Evolutionary conservation across 2,113 vertebrate species (phyloP), one percentile per base, ranked within the genome.

Genomic region (Phrynosoma platyrhinos): DNA sequence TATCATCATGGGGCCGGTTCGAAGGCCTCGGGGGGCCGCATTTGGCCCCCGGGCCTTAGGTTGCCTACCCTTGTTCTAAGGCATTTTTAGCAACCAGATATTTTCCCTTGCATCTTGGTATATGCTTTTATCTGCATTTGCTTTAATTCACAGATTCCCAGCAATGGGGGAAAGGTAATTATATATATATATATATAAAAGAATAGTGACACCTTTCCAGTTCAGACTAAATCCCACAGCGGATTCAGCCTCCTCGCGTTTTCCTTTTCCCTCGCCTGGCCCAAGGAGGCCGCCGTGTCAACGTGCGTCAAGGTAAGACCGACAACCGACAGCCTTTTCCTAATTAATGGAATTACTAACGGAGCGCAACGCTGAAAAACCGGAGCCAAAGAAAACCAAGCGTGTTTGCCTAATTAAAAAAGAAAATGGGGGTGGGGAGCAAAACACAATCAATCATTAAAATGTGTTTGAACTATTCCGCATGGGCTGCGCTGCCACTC

Each of bases 371-470:
- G 2, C 71, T 9, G 68, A 52, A 81, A 71, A n/a, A 8, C 32
- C 25, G 20, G 13, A 30, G 47, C 47, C 30, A 27, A 27, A 81
- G 68, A 87, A 74, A 74, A 87, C n/a, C 79, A 74, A 62, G 52
- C 21, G n/a, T 36, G 66, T 58, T 62, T 62, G 68, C 78, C 47
- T 81, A 81, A 87, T 78, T 58, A 55, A 80, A 87, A 47, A 74
- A 62, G 53, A 81, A 58, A 64, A 4, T 36, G 47, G 32, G 14
- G 18, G 42, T 32, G 42, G 12, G 18, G 42, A 27, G 40, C n/a
- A 2, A 93, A 91, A 36, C 1, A 42, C 87, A 88, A 91, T 95
- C 94, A 93, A 95, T 96, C 94, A 94, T 94, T 94, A 93, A 88
- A 82, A 88, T 76, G 47, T 86, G 85, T 76, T 68, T 53, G 55